Base-by-base conservation (phyloP, 2,797 vertebrate genomes). In the Anolis apletophallus region DNA sequence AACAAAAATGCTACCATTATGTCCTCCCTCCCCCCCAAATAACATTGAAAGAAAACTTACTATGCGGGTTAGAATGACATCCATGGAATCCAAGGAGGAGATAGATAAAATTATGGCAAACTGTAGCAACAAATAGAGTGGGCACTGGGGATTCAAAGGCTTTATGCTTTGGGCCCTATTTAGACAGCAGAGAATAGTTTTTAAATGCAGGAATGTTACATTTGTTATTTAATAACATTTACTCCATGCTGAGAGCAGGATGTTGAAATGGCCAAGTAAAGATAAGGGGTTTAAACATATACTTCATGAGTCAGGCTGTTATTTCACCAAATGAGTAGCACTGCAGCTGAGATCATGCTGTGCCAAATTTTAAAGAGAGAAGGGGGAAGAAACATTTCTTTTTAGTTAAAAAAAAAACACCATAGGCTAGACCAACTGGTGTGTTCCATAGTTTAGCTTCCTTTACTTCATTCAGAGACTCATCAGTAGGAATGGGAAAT, bases 1-100 rank as follows among this genome's bases (percentile, higher is more conserved):
- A 94, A 84, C n/a, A 91, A 93, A 95, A 93, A 85, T 50, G 88
- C 54, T 75, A 80, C 86, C 52, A 55, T 90, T 61, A 88, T 69
- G 23, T n/a, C 36, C 17, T 54, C 36, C 26, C 68, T 11, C 87
- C 85, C 93, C 11, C 61, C 78, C 54, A 84, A 89, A 83, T 90
- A 89, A 86, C 50, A 83, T 78, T 57, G 85, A 90, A 92, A 87
- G 77, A 89, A 92, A 82, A 72, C 61, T 90, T 86, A 23, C 73
- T 84, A 78, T 11, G 0, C 26, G 85, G 79, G 85, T 90, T 93
- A 94, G 82, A 93, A 92, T 88, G 93, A 81, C 80, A 88, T 88
- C 32, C 19, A 57, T 0, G 26, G 17, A 86, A 71, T 74, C 94
- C 80, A 86, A 92, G 83, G 11, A 87, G n/a, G 73, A 81, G 52